phyloP scores from a whole-genome alignment of 2,797 vertebrate genomes.

The Holocentrus rufus region DNA sequence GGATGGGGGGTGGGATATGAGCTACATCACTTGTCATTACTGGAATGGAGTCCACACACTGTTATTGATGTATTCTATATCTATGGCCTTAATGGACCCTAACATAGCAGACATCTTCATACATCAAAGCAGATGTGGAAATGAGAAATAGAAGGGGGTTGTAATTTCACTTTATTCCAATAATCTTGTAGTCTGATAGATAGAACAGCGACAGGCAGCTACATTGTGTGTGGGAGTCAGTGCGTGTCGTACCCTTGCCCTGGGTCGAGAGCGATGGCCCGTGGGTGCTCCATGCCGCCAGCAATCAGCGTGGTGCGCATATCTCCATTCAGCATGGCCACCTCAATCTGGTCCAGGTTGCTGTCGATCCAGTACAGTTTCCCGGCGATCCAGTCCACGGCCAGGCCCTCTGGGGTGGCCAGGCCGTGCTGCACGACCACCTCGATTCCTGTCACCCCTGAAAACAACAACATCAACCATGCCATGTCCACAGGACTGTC shows the following conservation, averaged over 20 bases:
- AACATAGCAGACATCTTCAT: slow-evolving; percentile 62
- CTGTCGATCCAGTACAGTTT: slow-evolving; percentile 99
- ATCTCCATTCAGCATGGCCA: slow-evolving; percentile 93
- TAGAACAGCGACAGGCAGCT: slow-evolving; percentile 8
- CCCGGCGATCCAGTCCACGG: slow-evolving; percentile 97
- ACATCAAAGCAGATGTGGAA: slow-evolving; percentile 47
- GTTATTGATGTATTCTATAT: slow-evolving; percentile 67
- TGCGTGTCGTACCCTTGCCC: slow-evolving; percentile 88
- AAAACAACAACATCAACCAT: slow-evolving; percentile 36
- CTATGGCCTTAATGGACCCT: slow-evolving; percentile 58
- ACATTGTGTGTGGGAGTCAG: not conserved
- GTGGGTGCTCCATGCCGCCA: slow-evolving; percentile 96
- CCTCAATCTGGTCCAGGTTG: slow-evolving; percentile 98
- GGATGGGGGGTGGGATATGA: slow-evolving; percentile 10
- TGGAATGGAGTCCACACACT: slow-evolving; percentile 36
- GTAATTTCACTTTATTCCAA: slow-evolving; percentile 52
- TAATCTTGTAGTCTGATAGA: slow-evolving; percentile 42
- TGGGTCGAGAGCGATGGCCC: slow-evolving; percentile 96
- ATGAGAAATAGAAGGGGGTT: slow-evolving; percentile 49
- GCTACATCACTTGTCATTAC: slow-evolving; percentile 57
- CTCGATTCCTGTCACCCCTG: slow-evolving; percentile 93
- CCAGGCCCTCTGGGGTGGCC: slow-evolving; percentile 96
- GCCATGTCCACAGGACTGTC: slow-evolving; percentile 4
- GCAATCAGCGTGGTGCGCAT: slow-evolving; percentile 95
- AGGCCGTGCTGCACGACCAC: slow-evolving; percentile 96